A percentile compares a stretch with the other conserved stretches of the same genome.
Evolutionary conservation across 2,797 vertebrate genomes (phyloP).

Genomic region (Craterocephalus amniculus): DNA sequence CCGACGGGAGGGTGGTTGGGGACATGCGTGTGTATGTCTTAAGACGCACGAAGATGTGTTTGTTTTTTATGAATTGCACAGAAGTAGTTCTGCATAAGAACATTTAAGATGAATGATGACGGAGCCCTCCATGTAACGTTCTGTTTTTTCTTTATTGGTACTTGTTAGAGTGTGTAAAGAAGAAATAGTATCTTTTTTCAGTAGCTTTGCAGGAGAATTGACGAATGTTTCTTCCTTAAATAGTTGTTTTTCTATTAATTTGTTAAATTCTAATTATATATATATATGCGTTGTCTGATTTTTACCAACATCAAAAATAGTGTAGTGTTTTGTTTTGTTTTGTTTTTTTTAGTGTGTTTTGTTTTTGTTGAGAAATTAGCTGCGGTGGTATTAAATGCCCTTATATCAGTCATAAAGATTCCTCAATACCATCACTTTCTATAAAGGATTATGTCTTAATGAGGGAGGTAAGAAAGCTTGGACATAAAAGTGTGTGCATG

Average conservation of each 20-base stretch:
- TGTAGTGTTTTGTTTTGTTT: no score
- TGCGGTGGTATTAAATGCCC: no score
- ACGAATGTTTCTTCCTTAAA: no score
- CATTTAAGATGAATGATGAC: not conserved
- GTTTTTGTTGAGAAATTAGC: no score
- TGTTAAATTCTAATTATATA: not conserved
- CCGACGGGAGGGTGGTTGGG: slow-evolving; percentile 33
- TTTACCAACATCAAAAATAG: not conserved
- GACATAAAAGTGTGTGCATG: not conserved
- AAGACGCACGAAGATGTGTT: slow-evolving; percentile 18
- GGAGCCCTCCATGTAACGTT: not conserved
- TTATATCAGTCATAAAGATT: no score
- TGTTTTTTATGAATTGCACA: slow-evolving; percentile 13
- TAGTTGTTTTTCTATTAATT: no score
- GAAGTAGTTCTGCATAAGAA: slow-evolving; percentile 12
- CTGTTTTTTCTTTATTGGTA: not conserved
- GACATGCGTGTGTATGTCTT: slow-evolving; percentile 33
- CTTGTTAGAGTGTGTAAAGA: not conserved
- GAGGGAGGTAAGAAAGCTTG: no score
- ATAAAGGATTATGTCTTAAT: no score
- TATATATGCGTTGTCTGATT: not conserved
- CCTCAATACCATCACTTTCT: no score
- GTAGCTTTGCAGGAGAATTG: no score
- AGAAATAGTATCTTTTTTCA: not conserved
- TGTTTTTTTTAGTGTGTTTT: no score